These are phyloP conservation scores for Chrysodeixis includens DNA, from an alignment of 2,888 invertebrate genomes.

Conservation along the genomic window DNA sequence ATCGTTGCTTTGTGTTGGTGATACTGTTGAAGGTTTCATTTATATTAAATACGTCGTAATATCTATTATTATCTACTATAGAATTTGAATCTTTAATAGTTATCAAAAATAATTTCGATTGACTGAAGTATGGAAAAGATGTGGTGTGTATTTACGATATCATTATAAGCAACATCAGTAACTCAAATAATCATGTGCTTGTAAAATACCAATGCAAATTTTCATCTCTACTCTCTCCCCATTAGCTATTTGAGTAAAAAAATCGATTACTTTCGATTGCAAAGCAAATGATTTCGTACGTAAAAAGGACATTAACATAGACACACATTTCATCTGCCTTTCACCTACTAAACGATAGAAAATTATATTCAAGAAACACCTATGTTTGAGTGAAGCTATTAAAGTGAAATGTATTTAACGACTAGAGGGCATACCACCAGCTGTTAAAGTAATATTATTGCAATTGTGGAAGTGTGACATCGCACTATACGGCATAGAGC, in stretches of 20 bases:
- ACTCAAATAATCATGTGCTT: background rate
- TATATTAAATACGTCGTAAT: background rate
- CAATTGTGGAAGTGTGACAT: too few species aligned
- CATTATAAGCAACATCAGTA: background rate
- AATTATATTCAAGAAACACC: background rate
- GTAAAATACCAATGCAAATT: background rate
- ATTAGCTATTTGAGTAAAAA: background rate
- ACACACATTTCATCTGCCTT: background rate
- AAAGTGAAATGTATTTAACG: conserved; percentile 27
- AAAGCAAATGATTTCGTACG: background rate
- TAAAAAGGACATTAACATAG: background rate
- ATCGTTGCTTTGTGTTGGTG: conserved; percentile 72
- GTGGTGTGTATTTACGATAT: too few species aligned
- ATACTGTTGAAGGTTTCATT: conserved; percentile 61
- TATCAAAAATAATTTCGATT: too few species aligned
- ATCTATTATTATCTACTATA: too few species aligned
- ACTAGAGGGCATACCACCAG: background rate
- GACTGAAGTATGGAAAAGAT: too few species aligned
- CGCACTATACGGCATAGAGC: background rate
- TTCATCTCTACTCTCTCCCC: background rate
- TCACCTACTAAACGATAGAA: background rate
- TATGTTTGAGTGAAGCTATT: conserved; percentile 9
- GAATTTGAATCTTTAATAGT: too few species aligned
- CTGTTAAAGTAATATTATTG: too few species aligned
- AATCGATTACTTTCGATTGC: background rate